A percentile compares a stretch with the other conserved stretches of the same genome.
phyloP scores from a whole-genome alignment of 2,113 vertebrate species.

The Saguinus imperator region DNA sequence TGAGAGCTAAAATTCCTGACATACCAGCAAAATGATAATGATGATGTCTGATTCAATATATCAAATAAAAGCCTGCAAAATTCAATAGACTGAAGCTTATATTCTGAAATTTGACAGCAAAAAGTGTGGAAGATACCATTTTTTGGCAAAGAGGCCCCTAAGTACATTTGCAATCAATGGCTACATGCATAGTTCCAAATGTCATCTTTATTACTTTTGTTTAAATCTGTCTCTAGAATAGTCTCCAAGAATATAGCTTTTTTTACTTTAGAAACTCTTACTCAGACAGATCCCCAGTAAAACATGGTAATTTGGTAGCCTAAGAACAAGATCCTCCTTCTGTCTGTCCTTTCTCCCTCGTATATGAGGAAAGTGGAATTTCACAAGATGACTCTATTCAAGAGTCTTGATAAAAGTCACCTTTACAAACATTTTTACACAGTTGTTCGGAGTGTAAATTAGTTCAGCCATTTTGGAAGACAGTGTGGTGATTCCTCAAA shows the following conservation, averaged over 20 bases:
- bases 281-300: background rate
- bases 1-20: background rate
- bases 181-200: background rate
- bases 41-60: background rate
- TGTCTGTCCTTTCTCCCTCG: background rate
- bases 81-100: background rate
- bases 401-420: background rate
- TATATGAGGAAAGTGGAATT: background rate
- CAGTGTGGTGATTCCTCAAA: no score
- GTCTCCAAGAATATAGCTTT: background rate
- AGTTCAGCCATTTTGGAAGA: no score
- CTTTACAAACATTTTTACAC: background rate
- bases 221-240: background rate
- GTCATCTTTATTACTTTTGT: background rate
- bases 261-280: background rate
- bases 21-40: background rate
- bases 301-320: background rate
- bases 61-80: background rate
- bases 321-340: background rate
- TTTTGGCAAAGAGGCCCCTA: background rate
- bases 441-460: background rate
- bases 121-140: background rate
- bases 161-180: background rate
- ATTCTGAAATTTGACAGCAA: background rate
- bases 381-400: background rate